These are phyloP conservation scores for Anthonomus grandis DNA, from an alignment of 1,140 invertebrate species.

Conservation along the genomic window DNA sequence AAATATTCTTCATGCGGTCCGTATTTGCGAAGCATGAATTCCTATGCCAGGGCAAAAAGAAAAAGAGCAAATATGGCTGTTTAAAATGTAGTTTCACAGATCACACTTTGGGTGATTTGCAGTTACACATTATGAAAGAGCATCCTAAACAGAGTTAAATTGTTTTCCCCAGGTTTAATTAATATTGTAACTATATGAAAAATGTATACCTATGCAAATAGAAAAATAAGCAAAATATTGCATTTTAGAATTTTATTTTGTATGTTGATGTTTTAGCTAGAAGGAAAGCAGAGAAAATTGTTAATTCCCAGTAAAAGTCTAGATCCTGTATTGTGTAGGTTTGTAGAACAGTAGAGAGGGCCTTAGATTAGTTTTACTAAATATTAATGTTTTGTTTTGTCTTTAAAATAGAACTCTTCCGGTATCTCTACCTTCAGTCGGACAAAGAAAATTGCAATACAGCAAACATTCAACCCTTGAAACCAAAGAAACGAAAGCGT, in stretches of 20 bases:
- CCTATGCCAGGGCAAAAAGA: conserved; percentile 29
- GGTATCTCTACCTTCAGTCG: not conserved
- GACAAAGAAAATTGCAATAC: conserved; percentile 11
- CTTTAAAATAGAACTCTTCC: conserved; percentile 10
- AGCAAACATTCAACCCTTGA: not conserved
- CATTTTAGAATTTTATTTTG: too few relatives aligned
- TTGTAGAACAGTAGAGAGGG: too few relatives aligned
- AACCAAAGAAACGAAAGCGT: conserved; percentile 10
- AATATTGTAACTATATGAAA: too few relatives aligned
- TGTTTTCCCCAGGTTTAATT: too few relatives aligned
- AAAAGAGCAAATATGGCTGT: conserved; percentile 36
- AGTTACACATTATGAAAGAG: conserved; percentile 31
- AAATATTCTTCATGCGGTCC: conserved; percentile 26
- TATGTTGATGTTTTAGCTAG: too few relatives aligned
- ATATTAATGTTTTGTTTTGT: too few relatives aligned
- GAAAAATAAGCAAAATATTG: too few relatives aligned
- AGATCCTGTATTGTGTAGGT: too few relatives aligned
- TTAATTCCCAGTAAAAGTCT: too few relatives aligned
- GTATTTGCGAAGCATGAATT: conserved; percentile 33
- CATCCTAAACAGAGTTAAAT: conserved; percentile 19
- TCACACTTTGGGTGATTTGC: conserved; percentile 30
- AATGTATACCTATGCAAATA: too few relatives aligned
- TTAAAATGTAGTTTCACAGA: conserved; percentile 36
- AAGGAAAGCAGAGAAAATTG: too few relatives aligned
- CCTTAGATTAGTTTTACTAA: too few relatives aligned